Evolutionary conservation across 2,797 vertebrate genomes (phyloP).

Genomic region (Schizopygopsis malacanthus): DNA sequence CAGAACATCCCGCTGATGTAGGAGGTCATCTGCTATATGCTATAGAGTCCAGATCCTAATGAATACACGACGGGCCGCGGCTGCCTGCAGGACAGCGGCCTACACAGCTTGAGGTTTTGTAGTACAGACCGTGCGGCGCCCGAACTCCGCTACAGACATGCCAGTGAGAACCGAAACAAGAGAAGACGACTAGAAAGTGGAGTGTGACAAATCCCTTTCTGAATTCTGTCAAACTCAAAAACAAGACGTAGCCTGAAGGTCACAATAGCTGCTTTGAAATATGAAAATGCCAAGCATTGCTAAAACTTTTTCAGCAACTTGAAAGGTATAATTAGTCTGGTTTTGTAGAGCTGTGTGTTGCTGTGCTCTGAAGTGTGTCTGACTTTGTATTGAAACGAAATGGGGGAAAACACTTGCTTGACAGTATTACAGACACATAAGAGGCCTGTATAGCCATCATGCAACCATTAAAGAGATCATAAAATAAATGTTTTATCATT

Average conservation of each 20-base stretch:
- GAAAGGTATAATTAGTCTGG: slow-evolving; percentile 34
- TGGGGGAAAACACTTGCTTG: neutral
- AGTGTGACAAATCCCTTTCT: slow-evolving; percentile 38
- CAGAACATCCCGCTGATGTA: slow-evolving; percentile 27
- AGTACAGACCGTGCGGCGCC: neutral
- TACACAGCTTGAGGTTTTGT: slow-evolving; percentile 24
- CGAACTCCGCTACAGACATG: neutral
- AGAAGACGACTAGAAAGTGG: slow-evolving; percentile 17
- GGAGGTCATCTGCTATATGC: slow-evolving; percentile 32
- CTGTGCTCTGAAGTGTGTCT: slow-evolving; percentile 17
- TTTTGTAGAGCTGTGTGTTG: neutral
- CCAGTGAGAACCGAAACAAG: neutral
- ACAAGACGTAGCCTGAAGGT: slow-evolving; percentile 26
- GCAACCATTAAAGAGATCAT: neutral
- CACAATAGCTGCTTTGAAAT: slow-evolving; percentile 24
- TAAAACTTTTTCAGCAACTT: slow-evolving; percentile 24
- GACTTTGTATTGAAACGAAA: slow-evolving; percentile 14
- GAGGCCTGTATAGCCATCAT: neutral
- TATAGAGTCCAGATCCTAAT: slow-evolving; percentile 38
- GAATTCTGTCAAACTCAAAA: slow-evolving; percentile 20
- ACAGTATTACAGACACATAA: neutral
- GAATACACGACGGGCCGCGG: slow-evolving; percentile 31
- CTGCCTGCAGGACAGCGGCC: slow-evolving; percentile 26
- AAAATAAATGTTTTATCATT: neutral
- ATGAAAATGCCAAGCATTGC: slow-evolving; percentile 23